A percentile compares a stretch with the other conserved stretches of the same genome.
phyloP scores from a whole-genome alignment of 2,888 invertebrate species.

The Hirtodrosophila duncani region DNA sequence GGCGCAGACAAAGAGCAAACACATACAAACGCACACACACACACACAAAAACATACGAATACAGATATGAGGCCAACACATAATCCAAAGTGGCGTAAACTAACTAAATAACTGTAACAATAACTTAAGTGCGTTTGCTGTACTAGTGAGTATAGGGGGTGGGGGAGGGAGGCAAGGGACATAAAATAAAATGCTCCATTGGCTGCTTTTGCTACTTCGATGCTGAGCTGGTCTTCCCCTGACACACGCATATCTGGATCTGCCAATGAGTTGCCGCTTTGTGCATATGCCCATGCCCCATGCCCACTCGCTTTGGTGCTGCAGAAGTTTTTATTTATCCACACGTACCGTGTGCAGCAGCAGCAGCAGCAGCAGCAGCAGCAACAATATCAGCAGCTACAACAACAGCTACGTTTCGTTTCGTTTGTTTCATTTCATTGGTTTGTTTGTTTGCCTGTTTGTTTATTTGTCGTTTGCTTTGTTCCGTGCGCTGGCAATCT shows the following conservation, averaged over 20 bases:
- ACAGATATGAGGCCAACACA: conserved; percentile 6
- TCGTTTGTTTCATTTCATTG: conserved; percentile 47
- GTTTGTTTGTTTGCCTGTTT: conserved; percentile 47
- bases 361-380: conserved; percentile 5
- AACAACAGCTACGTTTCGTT: conserved; percentile 42
- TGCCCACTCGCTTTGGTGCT: conserved; percentile 30
- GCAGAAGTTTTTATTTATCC: conserved; percentile 71
- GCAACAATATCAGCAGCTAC: background rate
- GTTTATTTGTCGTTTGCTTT: conserved; percentile 71
- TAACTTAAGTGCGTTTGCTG: conserved; percentile 71
- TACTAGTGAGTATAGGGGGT: conserved; percentile 44
- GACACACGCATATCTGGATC: no score
- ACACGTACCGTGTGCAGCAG: conserved; percentile 57
- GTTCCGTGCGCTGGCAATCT: conserved; percentile 70
- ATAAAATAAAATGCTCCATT: conserved; percentile 21
- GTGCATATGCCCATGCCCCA: background rate
- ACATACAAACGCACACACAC: conserved; percentile 8
- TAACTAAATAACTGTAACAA: conserved; percentile 73
- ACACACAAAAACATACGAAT: conserved; percentile 9
- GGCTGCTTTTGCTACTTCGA: conserved; percentile 35
- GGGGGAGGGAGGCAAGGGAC: background rate
- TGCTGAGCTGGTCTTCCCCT: conserved; percentile 20
- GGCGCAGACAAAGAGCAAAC: conserved; percentile 54
- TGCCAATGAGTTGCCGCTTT: no score
- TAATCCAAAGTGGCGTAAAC: conserved; percentile 66